Evolutionary conservation across 2,888 invertebrate genomes (phyloP), one percentile per base, ranked within the genome.

Genomic region (Hoplodrina blanda): DNA sequence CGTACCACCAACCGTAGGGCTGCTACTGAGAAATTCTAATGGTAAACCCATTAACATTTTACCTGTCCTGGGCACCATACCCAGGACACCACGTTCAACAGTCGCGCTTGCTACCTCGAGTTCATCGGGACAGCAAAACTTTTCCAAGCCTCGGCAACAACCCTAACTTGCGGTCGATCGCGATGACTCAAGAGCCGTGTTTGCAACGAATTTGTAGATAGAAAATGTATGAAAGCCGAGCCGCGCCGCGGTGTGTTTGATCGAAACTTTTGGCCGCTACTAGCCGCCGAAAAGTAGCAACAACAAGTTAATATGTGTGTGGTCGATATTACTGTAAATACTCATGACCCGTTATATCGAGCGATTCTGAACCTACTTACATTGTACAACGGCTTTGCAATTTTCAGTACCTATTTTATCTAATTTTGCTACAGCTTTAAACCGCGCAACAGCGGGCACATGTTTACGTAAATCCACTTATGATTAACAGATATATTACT

Each of bases 391-490:
- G 4, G n/a, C 50, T 11, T 19, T 52, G 19, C 19, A 13, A 44
- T 20, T 57, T 44, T 15, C 41, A 33, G 33, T 30, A 55, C n/a
- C n/a, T 4, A 55, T 49, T 49, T 8, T n/a, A 49, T 49, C 49
- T n/a, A 49, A 49, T 49, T 49, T 41, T 6, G 5, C 15, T 19
- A 5, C 25, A 37, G 62, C 7, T 37, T 20, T n/a, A n/a, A 52
- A 2, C 44, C 10, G 4, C n/a, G 10, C 30, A 56, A 20, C 41
- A n/a, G 1, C 13, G 17, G 25, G 17, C 25, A 59, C 13, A 41
- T 46, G 46, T 69, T 61, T 56, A 46, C 44, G 13, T 50, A 19
- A 30, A 57, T 57, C 30, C 33, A 50, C 6, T 33, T 25, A 63
- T 68, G 44, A 61, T 68, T 49, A 62, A 67, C 7, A 37, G 37